Evolutionary conservation across 2,113 vertebrate genomes (phyloP), one percentile per base, ranked within the genome.

Genomic region (Hypocryptadius cinnamomeus): DNA sequence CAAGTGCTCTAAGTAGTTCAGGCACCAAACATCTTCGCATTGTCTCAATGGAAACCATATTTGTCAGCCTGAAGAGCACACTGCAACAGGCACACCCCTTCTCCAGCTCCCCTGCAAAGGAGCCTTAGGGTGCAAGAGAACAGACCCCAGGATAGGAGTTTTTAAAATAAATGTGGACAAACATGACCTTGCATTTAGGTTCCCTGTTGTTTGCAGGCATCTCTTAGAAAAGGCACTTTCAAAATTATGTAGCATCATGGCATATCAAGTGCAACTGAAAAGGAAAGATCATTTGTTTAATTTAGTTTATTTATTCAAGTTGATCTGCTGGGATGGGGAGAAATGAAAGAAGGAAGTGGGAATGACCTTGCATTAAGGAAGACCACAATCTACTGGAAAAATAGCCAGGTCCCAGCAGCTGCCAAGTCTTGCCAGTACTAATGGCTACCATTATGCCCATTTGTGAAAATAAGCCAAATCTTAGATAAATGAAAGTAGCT

Each of bases 341-440:
- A 91, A 92, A 76, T 15, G 13, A 90, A 86, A 51, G 45, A 69
- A 94, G 82, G 35, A 95, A 97, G 84, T 89, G 65, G 65, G 73
- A 94, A 77, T 87, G 85, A 97, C 89, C 95, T 97, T 96, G 96
- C 83, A 56, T 92, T 89, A 83, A 85, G 72, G 63, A 95, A 82
- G 76, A 85, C 85, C 76, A 88, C 44, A 60, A 14, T 70, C 53
- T 47, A 33, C 20, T 31, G 82, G 84, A 97, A 87, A 59, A 82
- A 82, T 23, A 83, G 70, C 44, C 86, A 16, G 37, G 28, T n/a
- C n/a, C 87, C 54, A 23, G 87, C 96, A 96, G 94, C 84, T 86
- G 59, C 78, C 24, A 12, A 79, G 47, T 50, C 84, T 85, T 71
- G 85, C 96, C 93, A 92, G 86, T 93, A 96, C 94, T 95, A 95